A percentile compares a stretch with the other conserved stretches of the same genome.
phyloP scores from a whole-genome alignment of 1,140 invertebrate species.

The Thereuonema tuberculata region DNA sequence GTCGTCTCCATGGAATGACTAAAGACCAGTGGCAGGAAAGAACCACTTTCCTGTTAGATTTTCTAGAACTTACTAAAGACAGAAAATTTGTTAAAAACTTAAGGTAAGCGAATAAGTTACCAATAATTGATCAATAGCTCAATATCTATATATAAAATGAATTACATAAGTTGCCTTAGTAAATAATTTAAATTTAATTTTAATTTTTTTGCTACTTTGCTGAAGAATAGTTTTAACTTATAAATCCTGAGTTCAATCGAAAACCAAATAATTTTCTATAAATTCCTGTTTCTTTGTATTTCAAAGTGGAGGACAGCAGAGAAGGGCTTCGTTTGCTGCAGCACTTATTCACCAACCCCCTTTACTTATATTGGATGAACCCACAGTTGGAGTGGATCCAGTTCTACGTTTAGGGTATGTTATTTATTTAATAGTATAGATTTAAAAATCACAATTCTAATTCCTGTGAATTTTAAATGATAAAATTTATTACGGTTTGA shows the following conservation, averaged over 20 bases:
- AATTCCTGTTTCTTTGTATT: constrained; percentile 24
- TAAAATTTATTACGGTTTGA: no score
- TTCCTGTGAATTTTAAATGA: no score
- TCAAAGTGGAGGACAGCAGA: constrained; percentile 75
- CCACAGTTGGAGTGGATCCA: constrained; percentile 86
- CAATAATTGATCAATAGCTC: no score
- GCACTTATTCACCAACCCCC: constrained; percentile 86
- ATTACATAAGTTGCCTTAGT: no score
- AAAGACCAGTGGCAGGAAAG: constrained; percentile 61
- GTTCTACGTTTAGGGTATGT: constrained; percentile 67
- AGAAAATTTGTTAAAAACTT: constrained; percentile 75
- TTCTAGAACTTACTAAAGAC: constrained; percentile 72
- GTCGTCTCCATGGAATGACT: constrained; percentile 86
- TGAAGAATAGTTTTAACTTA: no score
- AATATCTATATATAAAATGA: no score
- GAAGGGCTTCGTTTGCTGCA: constrained; percentile 80
- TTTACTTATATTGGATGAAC: constrained; percentile 84
- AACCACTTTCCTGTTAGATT: constrained; percentile 73
- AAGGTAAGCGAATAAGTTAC: constrained; percentile 45
- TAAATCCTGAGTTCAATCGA: no score
- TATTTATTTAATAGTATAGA: constrained; percentile 1
- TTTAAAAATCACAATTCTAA: no score
- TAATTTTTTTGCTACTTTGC: no score
- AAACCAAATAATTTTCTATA: background rate
- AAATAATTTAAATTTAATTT: no score